Conservation (phyloP, 2,113 vertebrate species). For the Balaenoptera acutorostrata region DNA sequence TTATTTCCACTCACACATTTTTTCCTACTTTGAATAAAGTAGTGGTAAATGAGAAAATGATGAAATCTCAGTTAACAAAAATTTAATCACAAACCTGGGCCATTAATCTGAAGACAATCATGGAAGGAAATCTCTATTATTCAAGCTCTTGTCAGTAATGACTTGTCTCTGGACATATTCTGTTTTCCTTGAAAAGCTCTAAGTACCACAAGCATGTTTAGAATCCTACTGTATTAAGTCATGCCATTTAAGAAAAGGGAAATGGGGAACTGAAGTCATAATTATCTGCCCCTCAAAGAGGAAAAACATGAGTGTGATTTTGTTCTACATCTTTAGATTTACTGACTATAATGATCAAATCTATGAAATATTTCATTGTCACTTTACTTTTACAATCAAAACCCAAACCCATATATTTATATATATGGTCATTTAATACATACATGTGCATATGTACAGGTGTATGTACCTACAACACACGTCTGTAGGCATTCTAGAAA, state of each 20-base stretch:
- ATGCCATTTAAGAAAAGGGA: background rate
- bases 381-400: background rate
- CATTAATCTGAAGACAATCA: background rate
- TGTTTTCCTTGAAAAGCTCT: background rate
- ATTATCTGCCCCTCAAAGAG: background rate
- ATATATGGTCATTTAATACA: background rate
- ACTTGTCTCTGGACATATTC: background rate
- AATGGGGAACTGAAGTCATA: background rate
- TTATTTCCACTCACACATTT: background rate
- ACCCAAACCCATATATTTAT: background rate
- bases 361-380: background rate
- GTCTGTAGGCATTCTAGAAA: background rate
- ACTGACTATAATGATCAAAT: background rate
- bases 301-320: background rate
- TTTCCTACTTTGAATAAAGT: background rate
- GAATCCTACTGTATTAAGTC: background rate
- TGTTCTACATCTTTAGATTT: background rate
- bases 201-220: background rate
- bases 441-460: background rate
- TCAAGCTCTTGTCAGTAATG: background rate
- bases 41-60: background rate
- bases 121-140: background rate
- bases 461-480: background rate
- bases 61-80: background rate
- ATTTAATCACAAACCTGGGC: background rate